Base-by-base conservation (phyloP, 2,797 vertebrate species). In the Poecilia picta region DNA sequence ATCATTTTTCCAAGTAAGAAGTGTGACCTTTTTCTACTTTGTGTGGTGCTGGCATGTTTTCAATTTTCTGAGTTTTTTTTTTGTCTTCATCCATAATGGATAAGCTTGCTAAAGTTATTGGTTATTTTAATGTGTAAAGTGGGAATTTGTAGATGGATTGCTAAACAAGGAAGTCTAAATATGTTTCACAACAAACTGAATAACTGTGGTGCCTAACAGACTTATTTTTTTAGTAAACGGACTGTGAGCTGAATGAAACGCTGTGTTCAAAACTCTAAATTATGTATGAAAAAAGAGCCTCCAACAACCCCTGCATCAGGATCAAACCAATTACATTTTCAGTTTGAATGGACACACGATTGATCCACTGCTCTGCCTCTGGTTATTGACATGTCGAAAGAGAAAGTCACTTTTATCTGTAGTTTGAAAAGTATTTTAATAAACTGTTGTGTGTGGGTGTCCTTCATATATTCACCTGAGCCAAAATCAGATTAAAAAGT, bases 221-320 rank as follows among this genome's bases (percentile, higher is more conserved):
- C 23, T 18, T 43, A 20, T 51, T 41, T 55, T 53, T 28, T 53
- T 12, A 45, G 18, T 28, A 45, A 59, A 43, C 18, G 1, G 39
- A 75, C 73, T 75, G 53, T 43, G 53, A 75, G 33, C 33, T 39
- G 62, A 66, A 66, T 66, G 3, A 66, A 36, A 66, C 3, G 18
- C 23, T 70, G 25, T 43, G 74, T 76, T 73, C 64, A 88, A 87
- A 81, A 71, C 79, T 74, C 45, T 49, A 20, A 81, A 75, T 80
- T 78, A 77, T 75, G 68, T 75, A 62, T 46, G 16, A 39, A 74
- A 72, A 78, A 73, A 66, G 76, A 55, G 16, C 12, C 46, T 45
- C n/a, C 13, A 25, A 41, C 47, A 57, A 77, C 71, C 55, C 28
- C 46, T 47, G 70, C 47, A 59, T 76, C 41, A 73, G 74, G 33